Evolutionary conservation across 1,140 invertebrate species (phyloP), one percentile per base, ranked within the genome.

Genomic region (Paracyclopina nana): DNA sequence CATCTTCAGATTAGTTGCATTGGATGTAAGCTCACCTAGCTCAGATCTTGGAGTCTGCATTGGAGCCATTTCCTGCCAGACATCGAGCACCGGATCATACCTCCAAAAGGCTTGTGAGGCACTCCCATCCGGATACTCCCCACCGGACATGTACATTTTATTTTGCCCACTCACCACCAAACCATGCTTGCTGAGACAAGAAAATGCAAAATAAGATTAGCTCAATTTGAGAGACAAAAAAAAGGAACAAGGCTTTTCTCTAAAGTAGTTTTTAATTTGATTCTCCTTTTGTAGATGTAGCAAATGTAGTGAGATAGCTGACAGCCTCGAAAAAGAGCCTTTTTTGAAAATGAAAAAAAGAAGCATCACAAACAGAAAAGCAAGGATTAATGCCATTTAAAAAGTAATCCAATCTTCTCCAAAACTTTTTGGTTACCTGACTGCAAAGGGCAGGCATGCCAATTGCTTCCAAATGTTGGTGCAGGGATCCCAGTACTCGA

Each of bases 51-150:
- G 12, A 4, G 30, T 61, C 9, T 60, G 58, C 70, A 74, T 72
- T 6, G 65, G 57, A 45, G 69, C 64, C 60, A 74, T 62, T 60
- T 72, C 67, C 38, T 65, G 63, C 72, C 72, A 73, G 2, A 54
- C 57, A 58, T 74, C 69, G 30, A 66, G 58, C 12, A 66, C 61
- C 9, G 70, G 69, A 55, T 73, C 71, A 61, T 72, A 74, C 22
- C 70, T 56, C 65, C 65, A 71, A 48, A 72, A 57, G 51, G 60
- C 62, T 20, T 61, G 57, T 52, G 65, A 70, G 3, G 68, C 67
- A 31, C 64, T 65, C 4, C 70, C 70, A 62, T 72, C 70, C n/a
- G 70, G 70, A 55, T 65, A 72, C 56, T 72, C 70, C 9, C 72
- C 71, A 14, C 72, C 71, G 49, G 69, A 70, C 50, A 74, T 55